A percentile compares a stretch with the other conserved stretches of the same genome.
Conservation (phyloP, 92 coral and sea anemone species). For the Palythoa caribaeorum region DNA sequence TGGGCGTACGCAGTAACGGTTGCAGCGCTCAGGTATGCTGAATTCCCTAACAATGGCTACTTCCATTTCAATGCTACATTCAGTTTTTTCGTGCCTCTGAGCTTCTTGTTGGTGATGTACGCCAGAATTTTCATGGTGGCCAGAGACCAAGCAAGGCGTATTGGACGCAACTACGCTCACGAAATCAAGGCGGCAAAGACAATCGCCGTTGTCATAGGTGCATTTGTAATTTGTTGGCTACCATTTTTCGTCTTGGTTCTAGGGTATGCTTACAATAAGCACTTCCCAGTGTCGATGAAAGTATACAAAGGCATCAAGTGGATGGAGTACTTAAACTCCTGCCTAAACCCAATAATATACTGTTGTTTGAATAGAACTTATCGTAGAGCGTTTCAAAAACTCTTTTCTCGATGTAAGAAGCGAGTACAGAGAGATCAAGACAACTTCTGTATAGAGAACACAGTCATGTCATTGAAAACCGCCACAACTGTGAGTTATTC, state of each 20-base stretch:
- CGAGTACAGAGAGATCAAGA: constrained; percentile 37
- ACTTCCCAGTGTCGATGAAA: constrained; percentile 46
- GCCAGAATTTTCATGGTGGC: constrained; percentile 91
- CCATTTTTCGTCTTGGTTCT: constrained; percentile 83
- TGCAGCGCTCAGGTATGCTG: constrained; percentile 61
- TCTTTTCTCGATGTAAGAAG: constrained; percentile 67
- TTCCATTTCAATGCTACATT: constrained; percentile 69
- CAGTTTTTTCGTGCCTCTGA: constrained; percentile 82
- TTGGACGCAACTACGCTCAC: constrained; percentile 83
- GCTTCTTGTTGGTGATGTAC: constrained; percentile 87
- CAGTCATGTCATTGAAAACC: constrained; percentile 14
- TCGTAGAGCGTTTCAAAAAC: constrained; percentile 83
- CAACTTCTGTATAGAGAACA: background rate
- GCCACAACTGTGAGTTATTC: background rate
- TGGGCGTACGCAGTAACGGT: constrained; percentile 84
- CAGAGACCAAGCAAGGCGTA: constrained; percentile 84
- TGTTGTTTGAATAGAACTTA: constrained; percentile 93
- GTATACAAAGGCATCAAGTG: constrained; percentile 75
- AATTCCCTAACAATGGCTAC: constrained; percentile 62
- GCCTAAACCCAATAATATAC: constrained; percentile 89
- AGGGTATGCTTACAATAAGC: constrained; percentile 59
- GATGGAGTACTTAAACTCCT: constrained; percentile 91
- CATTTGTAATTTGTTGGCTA: constrained; percentile 84
- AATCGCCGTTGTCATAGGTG: constrained; percentile 96
- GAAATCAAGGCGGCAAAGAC: constrained; percentile 98